Conservation (phyloP, 2,888 invertebrate species). For the Pristionchus mayeri region DNA sequence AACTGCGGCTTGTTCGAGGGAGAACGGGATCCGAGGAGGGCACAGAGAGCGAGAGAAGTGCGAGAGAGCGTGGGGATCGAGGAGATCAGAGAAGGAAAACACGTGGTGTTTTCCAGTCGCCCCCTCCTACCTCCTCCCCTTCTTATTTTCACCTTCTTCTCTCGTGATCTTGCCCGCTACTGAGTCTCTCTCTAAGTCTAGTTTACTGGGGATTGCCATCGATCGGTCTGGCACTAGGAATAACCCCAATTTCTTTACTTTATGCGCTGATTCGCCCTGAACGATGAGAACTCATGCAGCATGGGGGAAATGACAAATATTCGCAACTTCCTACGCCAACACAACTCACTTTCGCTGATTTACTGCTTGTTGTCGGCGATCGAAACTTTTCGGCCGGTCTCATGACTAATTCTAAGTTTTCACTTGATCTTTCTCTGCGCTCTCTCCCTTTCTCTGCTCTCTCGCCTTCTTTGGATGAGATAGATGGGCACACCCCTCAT, state of each 20-base stretch:
- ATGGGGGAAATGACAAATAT: background rate
- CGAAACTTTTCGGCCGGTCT: background rate
- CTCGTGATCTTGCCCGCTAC: background rate
- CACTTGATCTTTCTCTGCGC: background rate
- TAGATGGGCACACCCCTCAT: conserved; percentile 32
- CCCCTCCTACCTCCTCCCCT: background rate
- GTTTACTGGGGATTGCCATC: background rate
- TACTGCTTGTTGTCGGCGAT: conserved; percentile 12
- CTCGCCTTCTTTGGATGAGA: background rate
- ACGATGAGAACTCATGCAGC: background rate
- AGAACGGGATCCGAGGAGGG: background rate
- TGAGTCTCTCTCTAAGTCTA: background rate
- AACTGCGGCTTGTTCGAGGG: background rate
- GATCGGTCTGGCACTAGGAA: background rate
- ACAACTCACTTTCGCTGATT: background rate
- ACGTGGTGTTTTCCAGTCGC: conserved; percentile 34
- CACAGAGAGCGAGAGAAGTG: background rate
- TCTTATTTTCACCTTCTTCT: conserved; percentile 15
- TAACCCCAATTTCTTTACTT: background rate
- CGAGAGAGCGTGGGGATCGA: conserved; percentile 16
- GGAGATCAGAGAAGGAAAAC: background rate
- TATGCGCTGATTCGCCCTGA: background rate
- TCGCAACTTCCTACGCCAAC: background rate
- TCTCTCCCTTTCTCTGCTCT: background rate
- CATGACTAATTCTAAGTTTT: conserved; percentile 18